phyloP scores from a whole-genome alignment of 2,888 invertebrate species.

The Drepana falcataria region DNA sequence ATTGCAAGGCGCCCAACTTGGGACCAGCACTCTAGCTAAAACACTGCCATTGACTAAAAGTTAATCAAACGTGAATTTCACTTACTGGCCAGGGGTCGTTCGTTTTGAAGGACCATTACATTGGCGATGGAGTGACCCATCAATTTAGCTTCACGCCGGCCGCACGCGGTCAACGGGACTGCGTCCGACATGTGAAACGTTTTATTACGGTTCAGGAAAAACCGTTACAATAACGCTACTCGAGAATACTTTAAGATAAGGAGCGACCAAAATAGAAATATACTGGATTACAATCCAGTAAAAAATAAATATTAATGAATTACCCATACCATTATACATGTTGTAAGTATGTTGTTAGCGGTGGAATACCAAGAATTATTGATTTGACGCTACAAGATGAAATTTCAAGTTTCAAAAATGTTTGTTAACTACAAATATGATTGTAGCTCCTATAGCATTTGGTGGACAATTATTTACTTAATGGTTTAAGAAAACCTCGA shows the following conservation, averaged over 20 bases:
- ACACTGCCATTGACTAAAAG: slow-evolving; percentile 52
- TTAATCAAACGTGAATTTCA: slow-evolving; percentile 75
- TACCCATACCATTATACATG: too few species aligned
- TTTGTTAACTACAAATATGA: too few species aligned
- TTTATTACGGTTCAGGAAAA: slow-evolving; percentile 67
- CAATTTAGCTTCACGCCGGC: slow-evolving; percentile 72
- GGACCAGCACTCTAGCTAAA: slow-evolving; percentile 23
- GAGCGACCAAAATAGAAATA: slow-evolving; percentile 13
- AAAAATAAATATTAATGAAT: not conserved
- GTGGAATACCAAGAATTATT: too few species aligned
- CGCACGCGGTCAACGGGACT: slow-evolving; percentile 61
- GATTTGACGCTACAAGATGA: too few species aligned
- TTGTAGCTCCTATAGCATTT: too few species aligned
- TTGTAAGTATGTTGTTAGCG: too few species aligned
- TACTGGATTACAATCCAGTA: not conserved
- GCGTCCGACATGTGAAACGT: slow-evolving; percentile 70
- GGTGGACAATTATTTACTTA: too few species aligned
- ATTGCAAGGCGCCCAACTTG: slow-evolving; percentile 14
- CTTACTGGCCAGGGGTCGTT: slow-evolving; percentile 66
- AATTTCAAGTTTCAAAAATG: too few species aligned
- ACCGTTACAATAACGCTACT: slow-evolving; percentile 62
- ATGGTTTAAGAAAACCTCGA: too few species aligned
- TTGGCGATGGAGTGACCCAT: slow-evolving; percentile 74
- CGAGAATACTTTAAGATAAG: slow-evolving; percentile 37
- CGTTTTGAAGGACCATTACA: slow-evolving; percentile 76